Conservation (phyloP, 2,113 vertebrate species). For the Halcyon senegalensis region DNA sequence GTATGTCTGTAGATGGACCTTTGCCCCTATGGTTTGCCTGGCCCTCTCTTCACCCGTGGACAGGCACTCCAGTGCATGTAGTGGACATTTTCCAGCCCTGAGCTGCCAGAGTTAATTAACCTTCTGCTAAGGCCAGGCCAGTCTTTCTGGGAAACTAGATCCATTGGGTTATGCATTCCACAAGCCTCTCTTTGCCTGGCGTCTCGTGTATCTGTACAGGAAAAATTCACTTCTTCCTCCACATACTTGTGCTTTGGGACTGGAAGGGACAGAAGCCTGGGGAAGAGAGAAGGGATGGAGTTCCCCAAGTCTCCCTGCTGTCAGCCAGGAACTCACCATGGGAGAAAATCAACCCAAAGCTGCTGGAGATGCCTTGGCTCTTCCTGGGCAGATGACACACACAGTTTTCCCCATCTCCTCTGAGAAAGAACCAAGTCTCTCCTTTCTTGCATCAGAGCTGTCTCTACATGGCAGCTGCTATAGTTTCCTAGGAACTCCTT, state of each 20-base stretch:
- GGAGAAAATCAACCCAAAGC: neutral
- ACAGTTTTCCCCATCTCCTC: neutral
- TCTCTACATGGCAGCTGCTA: neutral
- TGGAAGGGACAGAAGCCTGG: neutral
- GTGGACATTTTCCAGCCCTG: conserved; percentile 59
- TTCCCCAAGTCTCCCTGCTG: neutral
- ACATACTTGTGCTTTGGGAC: neutral
- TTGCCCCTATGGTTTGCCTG: conserved; percentile 54
- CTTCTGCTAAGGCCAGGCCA: conserved; percentile 36
- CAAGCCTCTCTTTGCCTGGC: conserved; percentile 11
- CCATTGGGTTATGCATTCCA: conserved; percentile 55
- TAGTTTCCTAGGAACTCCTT: neutral
- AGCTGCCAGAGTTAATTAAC: conserved; percentile 70
- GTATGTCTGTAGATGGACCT: conserved; percentile 22
- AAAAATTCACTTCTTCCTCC: conserved; percentile 19
- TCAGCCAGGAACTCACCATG: neutral
- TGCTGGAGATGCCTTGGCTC: neutral
- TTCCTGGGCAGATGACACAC: neutral
- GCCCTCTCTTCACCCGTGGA: conserved; percentile 47
- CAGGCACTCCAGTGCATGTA: conserved; percentile 21
- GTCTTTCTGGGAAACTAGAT: conserved; percentile 65
- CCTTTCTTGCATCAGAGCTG: neutral
- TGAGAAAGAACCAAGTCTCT: neutral
- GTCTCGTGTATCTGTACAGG: neutral
- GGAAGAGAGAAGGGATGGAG: neutral